Base-by-base conservation (phyloP, 1,140 invertebrate species). In the Drosophila mojavensis region DNA sequence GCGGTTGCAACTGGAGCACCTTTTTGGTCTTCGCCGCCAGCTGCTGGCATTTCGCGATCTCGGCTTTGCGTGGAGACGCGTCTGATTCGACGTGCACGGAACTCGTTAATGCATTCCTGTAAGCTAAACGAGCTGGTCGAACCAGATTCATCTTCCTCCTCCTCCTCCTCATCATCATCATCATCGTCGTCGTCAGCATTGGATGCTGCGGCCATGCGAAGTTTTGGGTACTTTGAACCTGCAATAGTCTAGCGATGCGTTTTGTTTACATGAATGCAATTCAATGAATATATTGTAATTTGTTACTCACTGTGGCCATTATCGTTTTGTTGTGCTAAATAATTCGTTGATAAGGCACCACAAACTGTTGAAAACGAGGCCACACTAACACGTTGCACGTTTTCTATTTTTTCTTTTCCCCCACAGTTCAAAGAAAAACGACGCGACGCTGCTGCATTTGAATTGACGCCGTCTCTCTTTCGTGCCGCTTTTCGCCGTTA, bases 21-120 rank as follows among this genome's bases (percentile, higher is more conserved):
- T 26, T 30, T 67, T 26, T 7, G 20, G 7, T 70, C 65, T 24
- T 67, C 62, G 7, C 24, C 62, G 5, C 24, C 26, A 2, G 48
- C 13, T 4, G 20, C 33, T 4, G 54, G 17, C 56, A 62, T 62
- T 24, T 80, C 82, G 36, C 79, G 70, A 53, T 91, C 86, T n/a
- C 85, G 85, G 60, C 86, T 91, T 6, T 90, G 91, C 0, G 78
- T 73, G 3, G 91, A 91, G 9, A 80, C 72, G 9, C 88, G 72
- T 48, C 91, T 75, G 9, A 78, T 78, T 33, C 91, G 81, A 5
- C 91, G 75, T 5, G 90, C 84, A 26, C 91, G 78, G 67, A 92
- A 92, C 68, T 92, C 91, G 70, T 92, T 79, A 55, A 92, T 91
- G 68, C 91, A 92, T 62, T 92, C 90, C 45, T 92, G 91, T 33